A percentile compares a stretch with the other conserved stretches of the same genome.
These are phyloP conservation scores for Aphelinus certus DNA, from an alignment of 1,140 invertebrate species.

Conservation along the genomic window DNA sequence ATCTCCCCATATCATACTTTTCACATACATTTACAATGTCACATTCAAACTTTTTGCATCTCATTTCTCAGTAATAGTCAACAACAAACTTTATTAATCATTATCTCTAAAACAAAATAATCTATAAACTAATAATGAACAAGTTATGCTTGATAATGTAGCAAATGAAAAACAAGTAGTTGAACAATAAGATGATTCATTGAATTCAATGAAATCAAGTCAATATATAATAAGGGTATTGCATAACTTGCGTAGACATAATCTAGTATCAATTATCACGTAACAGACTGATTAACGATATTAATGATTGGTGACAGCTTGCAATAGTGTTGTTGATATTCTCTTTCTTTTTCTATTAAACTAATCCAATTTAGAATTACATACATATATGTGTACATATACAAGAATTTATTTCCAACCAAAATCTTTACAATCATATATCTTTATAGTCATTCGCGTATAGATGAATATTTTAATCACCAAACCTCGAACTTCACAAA, in stretches of 20 bases:
- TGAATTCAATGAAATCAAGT: slow-evolving; percentile 62
- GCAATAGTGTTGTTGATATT: no score
- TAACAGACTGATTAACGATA: slow-evolving; percentile 9
- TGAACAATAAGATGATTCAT: slow-evolving; percentile 61
- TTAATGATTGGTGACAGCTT: slow-evolving; percentile 21
- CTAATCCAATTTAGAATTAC: not conserved
- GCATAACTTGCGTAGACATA: slow-evolving; percentile 10
- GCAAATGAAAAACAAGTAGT: slow-evolving; percentile 49
- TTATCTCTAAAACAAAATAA: not conserved
- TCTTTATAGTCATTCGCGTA: not conserved
- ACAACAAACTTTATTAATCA: slow-evolving; percentile 37
- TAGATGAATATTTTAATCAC: not conserved
- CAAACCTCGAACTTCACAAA: not conserved
- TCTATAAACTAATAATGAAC: slow-evolving; percentile 26
- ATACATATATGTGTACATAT: slow-evolving; percentile 2
- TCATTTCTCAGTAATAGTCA: slow-evolving; percentile 49
- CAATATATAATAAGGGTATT: slow-evolving; percentile 43
- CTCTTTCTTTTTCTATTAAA: not conserved
- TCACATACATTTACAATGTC: slow-evolving; percentile 8
- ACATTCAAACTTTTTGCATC: slow-evolving; percentile 14
- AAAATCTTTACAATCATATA: no score
- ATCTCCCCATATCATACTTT: not conserved
- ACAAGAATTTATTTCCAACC: no score
- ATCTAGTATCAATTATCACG: slow-evolving; percentile 17
- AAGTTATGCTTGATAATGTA: slow-evolving; percentile 42